Evolutionary conservation across 1,140 invertebrate species (phyloP).

Genomic region (Drosophila eugracilis): DNA sequence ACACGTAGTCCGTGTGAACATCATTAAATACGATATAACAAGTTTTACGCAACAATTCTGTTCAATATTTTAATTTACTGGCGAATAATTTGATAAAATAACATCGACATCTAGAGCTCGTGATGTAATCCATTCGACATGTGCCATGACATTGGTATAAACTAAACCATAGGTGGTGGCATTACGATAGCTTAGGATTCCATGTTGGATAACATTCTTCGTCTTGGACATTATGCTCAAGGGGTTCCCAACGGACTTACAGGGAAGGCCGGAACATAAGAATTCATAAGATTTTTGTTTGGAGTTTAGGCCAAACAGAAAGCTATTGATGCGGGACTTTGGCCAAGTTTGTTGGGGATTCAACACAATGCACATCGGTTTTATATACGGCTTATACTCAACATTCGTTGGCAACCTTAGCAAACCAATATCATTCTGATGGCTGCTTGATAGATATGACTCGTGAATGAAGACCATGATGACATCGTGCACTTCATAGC

Average conservation of each 20-base stretch:
- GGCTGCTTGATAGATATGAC: not conserved
- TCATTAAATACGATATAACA: no score
- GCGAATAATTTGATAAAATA: no score
- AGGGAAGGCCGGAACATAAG: no score
- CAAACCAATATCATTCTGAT: not conserved
- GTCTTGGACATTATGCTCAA: not conserved
- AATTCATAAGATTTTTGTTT: no score
- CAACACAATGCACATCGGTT: not conserved
- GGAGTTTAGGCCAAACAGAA: no score
- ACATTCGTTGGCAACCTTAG: not conserved
- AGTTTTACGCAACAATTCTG: no score
- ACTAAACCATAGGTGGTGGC: not conserved
- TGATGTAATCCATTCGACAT: not conserved
- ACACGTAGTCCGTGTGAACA: no score
- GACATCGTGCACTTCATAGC: no score
- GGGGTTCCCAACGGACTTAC: no score
- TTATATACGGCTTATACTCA: not conserved
- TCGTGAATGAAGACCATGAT: not conserved
- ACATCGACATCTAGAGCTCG: no score
- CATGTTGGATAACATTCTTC: not conserved
- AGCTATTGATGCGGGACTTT: not conserved
- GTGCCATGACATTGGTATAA: not conserved
- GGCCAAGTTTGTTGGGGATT: not conserved
- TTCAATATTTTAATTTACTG: no score
- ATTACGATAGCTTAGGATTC: not conserved